phyloP scores from a whole-genome alignment of 2,888 invertebrate genomes.

The Prosapia bicincta region DNA sequence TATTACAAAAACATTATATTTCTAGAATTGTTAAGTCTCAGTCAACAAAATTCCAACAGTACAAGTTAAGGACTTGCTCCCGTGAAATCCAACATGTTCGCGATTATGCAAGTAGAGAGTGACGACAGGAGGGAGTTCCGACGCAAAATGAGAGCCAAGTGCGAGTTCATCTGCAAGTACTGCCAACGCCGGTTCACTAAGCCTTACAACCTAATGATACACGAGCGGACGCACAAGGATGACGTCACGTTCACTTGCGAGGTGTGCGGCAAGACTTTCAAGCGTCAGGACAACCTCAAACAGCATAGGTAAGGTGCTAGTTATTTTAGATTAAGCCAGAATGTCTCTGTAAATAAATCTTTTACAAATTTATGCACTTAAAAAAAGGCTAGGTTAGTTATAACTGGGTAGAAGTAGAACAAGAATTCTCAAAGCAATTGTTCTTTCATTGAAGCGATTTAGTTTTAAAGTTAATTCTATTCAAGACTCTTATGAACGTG shows the following conservation, averaged over 20 bases:
- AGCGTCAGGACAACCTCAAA: constrained; percentile 93
- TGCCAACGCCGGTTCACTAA: constrained; percentile 98
- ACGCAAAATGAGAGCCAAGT: constrained; percentile 83
- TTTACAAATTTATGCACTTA: background rate
- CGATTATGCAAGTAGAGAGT: constrained; percentile 86
- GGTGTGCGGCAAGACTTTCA: constrained; percentile 96
- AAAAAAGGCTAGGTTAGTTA: background rate
- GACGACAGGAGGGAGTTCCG: constrained; percentile 84
- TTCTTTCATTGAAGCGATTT: no score
- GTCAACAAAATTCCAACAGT: background rate
- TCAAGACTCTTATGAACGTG: no score
- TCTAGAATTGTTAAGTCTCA: background rate
- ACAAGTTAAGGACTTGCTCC: background rate
- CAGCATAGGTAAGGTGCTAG: constrained; percentile 77
- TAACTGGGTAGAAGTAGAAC: no score
- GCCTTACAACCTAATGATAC: constrained; percentile 97
- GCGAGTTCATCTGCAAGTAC: constrained; percentile 98
- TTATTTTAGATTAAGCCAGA: background rate
- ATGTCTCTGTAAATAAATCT: no score
- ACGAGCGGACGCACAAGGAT: constrained; percentile 97
- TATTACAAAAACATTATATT: background rate
- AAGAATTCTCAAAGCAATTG: no score
- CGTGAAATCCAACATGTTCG: constrained; percentile 65
- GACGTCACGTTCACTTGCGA: constrained; percentile 97
- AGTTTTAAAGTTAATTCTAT: no score